A percentile compares a stretch with the other conserved stretches of the same genome.
These are phyloP conservation scores for Babylonia areolata DNA, from an alignment of 1,140 invertebrate genomes.

Conservation along the genomic window DNA sequence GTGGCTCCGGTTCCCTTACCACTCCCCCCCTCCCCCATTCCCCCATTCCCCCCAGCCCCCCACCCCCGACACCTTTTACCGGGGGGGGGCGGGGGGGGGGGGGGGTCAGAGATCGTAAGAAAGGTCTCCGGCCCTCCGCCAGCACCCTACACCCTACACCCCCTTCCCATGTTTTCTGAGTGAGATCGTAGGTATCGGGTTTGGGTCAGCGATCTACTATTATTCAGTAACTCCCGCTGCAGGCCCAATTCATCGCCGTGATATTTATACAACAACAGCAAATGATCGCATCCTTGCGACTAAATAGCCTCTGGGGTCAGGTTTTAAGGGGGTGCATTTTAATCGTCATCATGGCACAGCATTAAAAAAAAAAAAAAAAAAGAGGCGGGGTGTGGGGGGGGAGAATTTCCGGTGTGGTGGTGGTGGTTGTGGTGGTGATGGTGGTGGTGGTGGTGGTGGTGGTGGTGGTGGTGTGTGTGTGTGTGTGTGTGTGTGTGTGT, in stretches of 20 bases:
- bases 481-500: background rate
- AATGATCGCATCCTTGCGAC: background rate
- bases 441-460: too few relatives aligned
- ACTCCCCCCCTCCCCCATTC: background rate
- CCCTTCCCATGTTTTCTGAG: too few relatives aligned
- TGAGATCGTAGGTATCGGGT: background rate
- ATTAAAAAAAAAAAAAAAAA: background rate
- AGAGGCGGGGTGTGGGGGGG: background rate
- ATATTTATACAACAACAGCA: background rate
- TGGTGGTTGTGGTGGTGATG: too few relatives aligned
- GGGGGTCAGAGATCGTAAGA: too few relatives aligned
- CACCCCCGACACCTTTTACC: too few relatives aligned
- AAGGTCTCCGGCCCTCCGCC: too few relatives aligned
- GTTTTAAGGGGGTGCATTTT: background rate
- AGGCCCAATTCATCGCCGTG: background rate
- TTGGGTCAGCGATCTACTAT: background rate
- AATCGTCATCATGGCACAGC: background rate
- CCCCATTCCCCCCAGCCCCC: too few relatives aligned
- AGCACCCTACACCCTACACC: too few relatives aligned
- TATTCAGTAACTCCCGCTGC: background rate
- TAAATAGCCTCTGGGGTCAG: background rate
- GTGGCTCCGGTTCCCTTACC: background rate
- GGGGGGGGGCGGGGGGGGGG: too few relatives aligned
- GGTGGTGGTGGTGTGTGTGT: too few relatives aligned
- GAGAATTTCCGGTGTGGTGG: background rate